A percentile compares a stretch with the other conserved stretches of the same genome.
These are phyloP conservation scores for Ctenoplectra terminalis DNA, from an alignment of 1,140 invertebrate species.

Conservation along the genomic window DNA sequence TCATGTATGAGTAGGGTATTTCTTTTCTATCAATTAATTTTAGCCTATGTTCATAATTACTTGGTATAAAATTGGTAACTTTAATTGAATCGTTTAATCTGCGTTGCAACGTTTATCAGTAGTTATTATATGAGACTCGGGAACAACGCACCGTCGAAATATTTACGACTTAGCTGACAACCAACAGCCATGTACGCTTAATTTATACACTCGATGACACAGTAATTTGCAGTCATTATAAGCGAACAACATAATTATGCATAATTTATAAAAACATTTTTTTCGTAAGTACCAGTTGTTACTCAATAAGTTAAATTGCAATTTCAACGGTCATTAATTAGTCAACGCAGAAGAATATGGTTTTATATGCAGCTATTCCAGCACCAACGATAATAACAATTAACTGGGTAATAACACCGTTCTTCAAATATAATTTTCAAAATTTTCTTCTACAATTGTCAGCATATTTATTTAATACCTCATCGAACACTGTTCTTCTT, in stretches of 20 bases:
- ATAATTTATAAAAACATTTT: neutral
- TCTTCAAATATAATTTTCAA: neutral
- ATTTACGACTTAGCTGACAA: neutral
- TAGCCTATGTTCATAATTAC: too few species aligned
- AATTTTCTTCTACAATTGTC: too few species aligned
- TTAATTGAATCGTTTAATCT: too few species aligned
- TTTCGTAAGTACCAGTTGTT: neutral
- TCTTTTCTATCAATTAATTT: too few species aligned
- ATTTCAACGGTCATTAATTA: neutral
- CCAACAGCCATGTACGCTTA: neutral
- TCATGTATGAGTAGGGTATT: too few species aligned
- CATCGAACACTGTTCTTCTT: too few species aligned
- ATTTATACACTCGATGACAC: neutral
- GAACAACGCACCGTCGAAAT: neutral
- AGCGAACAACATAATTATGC: neutral
- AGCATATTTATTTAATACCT: too few species aligned
- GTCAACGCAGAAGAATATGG: neutral
- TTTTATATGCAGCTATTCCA: too few species aligned
- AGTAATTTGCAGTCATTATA: neutral
- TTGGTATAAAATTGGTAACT: too few species aligned
- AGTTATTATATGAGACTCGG: neutral
- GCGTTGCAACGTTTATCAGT: neutral
- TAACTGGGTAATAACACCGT: too few species aligned
- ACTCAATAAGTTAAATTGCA: neutral
- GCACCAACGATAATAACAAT: too few species aligned